Conservation (phyloP, 2,113 vertebrate genomes). For the Piprites chloris region DNA sequence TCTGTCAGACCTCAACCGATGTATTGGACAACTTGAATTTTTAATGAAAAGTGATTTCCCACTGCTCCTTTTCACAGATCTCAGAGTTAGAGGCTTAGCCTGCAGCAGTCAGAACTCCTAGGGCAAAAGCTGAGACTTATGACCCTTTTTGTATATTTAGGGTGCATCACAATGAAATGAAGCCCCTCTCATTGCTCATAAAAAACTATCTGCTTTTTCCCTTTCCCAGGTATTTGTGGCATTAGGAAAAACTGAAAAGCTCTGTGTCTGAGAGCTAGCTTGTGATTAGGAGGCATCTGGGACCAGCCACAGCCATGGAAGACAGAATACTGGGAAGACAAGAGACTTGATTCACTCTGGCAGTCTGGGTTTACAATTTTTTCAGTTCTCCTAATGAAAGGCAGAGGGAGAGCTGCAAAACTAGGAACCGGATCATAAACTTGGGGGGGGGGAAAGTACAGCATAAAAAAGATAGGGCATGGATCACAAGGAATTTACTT, state of each 20-base stretch:
- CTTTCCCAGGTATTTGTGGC: background rate
- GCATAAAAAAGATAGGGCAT: background rate
- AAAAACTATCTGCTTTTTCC: background rate
- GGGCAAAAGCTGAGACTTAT: slow-evolving; percentile 34
- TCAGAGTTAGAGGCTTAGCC: background rate
- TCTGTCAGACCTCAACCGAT: background rate
- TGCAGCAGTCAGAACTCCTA: background rate
- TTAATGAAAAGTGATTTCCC: slow-evolving; percentile 25
- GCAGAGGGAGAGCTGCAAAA: background rate
- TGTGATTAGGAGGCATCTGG: background rate
- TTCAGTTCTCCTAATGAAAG: background rate
- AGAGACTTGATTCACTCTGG: background rate
- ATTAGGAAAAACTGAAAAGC: background rate
- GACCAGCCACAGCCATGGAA: background rate
- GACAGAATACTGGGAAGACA: background rate
- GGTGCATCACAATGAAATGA: background rate
- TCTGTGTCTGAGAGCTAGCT: background rate
- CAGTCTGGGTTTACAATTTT: background rate
- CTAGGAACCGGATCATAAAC: background rate
- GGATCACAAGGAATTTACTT: background rate
- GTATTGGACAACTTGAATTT: slow-evolving; percentile 33
- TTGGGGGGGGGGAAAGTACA: background rate
- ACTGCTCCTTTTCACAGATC: background rate
- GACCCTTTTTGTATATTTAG: background rate
- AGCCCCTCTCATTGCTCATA: background rate